Evolutionary conservation across 2,113 vertebrate genomes (phyloP).

Genomic region (Lagopus leucura): DNA sequence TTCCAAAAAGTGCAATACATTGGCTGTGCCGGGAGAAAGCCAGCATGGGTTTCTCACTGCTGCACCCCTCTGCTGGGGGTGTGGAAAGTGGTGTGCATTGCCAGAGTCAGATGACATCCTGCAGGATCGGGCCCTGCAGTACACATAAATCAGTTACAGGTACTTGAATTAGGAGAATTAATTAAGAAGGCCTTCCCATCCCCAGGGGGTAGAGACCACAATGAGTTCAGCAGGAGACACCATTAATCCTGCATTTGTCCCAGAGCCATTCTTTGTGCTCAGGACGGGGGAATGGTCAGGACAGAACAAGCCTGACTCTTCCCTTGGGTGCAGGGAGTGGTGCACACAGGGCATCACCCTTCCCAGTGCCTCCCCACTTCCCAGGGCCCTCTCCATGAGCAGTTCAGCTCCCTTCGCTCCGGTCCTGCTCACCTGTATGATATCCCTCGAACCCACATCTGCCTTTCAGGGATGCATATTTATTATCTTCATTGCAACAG

Average conservation of each 20-base stretch:
- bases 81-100: neutral
- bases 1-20: neutral
- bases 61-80: neutral
- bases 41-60: neutral
- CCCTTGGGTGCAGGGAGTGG: neutral
- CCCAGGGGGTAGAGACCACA: conserved; percentile 39
- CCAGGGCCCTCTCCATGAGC: neutral
- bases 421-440: neutral
- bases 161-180: conserved; percentile 47
- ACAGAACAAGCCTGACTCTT: neutral
- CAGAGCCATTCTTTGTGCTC: conserved; percentile 41
- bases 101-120: neutral
- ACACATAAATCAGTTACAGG: conserved; percentile 62
- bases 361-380: neutral
- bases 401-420: neutral
- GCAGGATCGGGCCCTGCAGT: neutral
- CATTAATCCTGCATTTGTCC: conserved; percentile 52
- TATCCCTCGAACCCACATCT: neutral
- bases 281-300: neutral
- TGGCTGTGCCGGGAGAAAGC: neutral
- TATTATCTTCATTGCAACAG: neutral
- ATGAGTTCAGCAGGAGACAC: neutral
- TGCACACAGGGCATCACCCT: neutral
- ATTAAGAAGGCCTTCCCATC: conserved; percentile 37
- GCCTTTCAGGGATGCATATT: conserved; percentile 17